These are phyloP conservation scores for Microctonus hyperodae DNA, from an alignment of 2,888 invertebrate genomes.

Conservation along the genomic window DNA sequence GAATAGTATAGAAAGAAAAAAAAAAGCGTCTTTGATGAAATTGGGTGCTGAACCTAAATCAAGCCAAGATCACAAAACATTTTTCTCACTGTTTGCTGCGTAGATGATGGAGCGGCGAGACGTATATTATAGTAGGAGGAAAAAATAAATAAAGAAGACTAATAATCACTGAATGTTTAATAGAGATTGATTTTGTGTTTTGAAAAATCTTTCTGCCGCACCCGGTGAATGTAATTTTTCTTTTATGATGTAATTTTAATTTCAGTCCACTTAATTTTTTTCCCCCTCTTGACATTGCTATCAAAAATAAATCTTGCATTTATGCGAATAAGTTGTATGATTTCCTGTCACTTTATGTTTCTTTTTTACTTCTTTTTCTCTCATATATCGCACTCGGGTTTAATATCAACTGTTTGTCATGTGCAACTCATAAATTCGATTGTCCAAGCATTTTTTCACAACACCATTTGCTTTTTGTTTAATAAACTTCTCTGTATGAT, in stretches of 20 bases:
- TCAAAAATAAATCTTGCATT: conserved; percentile 45
- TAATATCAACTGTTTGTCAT: conserved; percentile 13
- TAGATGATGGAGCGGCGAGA: not conserved
- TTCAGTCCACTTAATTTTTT: conserved; percentile 36
- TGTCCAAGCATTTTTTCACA: conserved; percentile 44
- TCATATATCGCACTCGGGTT: not conserved
- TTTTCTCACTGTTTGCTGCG: conserved; percentile 36
- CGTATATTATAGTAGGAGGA: not conserved
- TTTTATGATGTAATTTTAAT: conserved; percentile 53
- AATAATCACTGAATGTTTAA: conserved; percentile 54
- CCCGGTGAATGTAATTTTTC: conserved; percentile 51
- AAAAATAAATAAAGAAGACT: conserved; percentile 37
- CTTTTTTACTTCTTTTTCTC: not conserved
- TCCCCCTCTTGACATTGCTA: conserved; percentile 33
- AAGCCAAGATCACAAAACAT: conserved; percentile 42
- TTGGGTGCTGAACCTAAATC: conserved; percentile 30
- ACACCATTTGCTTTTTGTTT: conserved; percentile 42
- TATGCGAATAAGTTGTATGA: not conserved
- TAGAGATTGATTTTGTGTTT: conserved; percentile 45
- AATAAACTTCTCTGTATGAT: conserved; percentile 33
- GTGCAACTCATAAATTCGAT: conserved; percentile 47
- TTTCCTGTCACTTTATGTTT: conserved; percentile 25
- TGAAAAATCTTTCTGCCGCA: conserved; percentile 36
- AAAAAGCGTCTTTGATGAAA: conserved; percentile 17
- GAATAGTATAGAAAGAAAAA: not conserved